Conservation (phyloP, 2,797 vertebrate genomes). For the Tachyglossus aculeatus region DNA sequence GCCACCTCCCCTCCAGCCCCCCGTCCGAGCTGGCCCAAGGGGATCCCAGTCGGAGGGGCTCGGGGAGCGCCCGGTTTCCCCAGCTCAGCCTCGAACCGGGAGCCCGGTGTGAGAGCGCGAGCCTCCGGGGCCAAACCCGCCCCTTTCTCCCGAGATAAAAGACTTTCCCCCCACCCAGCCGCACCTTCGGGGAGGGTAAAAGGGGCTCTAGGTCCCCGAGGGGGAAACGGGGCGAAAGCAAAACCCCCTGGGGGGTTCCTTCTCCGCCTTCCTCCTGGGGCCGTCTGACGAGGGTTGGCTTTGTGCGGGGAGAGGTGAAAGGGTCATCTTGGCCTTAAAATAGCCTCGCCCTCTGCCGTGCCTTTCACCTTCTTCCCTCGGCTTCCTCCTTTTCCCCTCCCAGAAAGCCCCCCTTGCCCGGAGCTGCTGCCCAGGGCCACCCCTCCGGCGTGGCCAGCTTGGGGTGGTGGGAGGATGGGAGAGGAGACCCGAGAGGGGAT, state of each 20-base stretch:
- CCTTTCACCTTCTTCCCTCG: slow-evolving; percentile 41
- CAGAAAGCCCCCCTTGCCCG: slow-evolving; percentile 20
- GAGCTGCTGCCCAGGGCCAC: slow-evolving; percentile 17
- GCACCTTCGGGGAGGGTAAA: slow-evolving; percentile 72
- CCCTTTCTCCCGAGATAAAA: slow-evolving; percentile 74
- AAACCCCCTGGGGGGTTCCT: slow-evolving; percentile 45
- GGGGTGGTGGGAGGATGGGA: too few relatives aligned
- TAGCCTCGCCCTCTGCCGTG: slow-evolving; percentile 37
- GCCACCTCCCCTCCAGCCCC: neutral
- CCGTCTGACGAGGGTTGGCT: slow-evolving; percentile 57
- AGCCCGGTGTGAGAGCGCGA: slow-evolving; percentile 42
- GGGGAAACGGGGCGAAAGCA: slow-evolving; percentile 48
- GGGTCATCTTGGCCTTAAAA: slow-evolving; percentile 50
- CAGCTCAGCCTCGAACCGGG: slow-evolving; percentile 49
- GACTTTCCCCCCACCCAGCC: slow-evolving; percentile 32
- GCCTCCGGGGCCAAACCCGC: slow-evolving; percentile 42
- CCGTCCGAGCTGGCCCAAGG: neutral
- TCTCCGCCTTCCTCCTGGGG: slow-evolving; percentile 40
- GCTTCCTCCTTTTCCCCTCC: neutral
- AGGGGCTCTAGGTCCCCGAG: slow-evolving; percentile 35
- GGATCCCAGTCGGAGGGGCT: too few relatives aligned
- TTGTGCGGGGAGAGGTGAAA: slow-evolving; percentile 52
- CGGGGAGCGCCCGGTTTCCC: slow-evolving; percentile 53
- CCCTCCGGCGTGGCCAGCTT: too few relatives aligned
- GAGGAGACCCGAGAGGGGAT: slow-evolving; percentile 51